Evolutionary conservation across 2,797 vertebrate genomes (phyloP).

Genomic region (Momotus momota): DNA sequence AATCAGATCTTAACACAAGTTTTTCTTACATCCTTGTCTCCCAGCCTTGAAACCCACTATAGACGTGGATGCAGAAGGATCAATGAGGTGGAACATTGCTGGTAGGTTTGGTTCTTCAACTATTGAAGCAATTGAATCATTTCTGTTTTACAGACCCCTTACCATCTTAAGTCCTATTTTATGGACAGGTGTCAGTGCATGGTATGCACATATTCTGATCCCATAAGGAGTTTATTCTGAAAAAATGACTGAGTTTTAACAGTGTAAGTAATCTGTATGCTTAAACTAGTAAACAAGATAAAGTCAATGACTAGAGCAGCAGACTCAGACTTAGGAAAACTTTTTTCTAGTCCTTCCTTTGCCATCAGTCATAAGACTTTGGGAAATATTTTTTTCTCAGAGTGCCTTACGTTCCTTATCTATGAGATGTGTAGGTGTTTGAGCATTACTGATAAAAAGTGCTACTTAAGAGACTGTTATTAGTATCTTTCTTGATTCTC

Average conservation of each 20-base stretch:
- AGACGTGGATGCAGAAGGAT: accelerated
- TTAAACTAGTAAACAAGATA: neutral
- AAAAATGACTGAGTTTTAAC: neutral
- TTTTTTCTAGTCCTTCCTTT: neutral
- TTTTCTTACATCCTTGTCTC: neutral
- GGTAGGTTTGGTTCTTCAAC: neutral
- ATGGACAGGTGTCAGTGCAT: neutral
- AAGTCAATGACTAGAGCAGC: neutral
- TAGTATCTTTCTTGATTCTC: neutral
- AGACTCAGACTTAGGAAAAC: neutral
- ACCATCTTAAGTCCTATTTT: neutral
- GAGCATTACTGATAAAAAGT: neutral
- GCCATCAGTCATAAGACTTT: neutral
- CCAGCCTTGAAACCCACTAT: neutral
- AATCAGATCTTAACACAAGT: neutral
- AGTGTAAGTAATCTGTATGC: neutral
- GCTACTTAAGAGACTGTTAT: neutral
- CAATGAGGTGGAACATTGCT: neutral
- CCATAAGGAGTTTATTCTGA: neutral
- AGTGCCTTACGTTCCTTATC: neutral
- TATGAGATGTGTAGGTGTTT: neutral
- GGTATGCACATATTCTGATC: neutral
- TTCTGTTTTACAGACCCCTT: neutral
- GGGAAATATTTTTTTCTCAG: neutral
- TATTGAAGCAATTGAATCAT: neutral